Conservation (phyloP, 1,140 invertebrate genomes). For the Ceratitis capitata region DNA sequence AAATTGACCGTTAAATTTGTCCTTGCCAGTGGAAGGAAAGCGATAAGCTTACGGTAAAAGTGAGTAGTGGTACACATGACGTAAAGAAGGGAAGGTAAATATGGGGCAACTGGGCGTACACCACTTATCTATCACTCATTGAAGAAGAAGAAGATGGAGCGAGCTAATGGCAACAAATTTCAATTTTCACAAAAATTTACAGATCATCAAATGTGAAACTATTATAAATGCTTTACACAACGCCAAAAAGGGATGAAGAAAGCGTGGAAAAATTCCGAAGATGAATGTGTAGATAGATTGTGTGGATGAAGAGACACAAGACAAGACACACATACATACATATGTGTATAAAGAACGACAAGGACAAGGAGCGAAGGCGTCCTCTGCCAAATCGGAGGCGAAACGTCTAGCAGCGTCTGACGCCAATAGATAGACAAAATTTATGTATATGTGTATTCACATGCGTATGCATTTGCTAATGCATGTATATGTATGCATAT, state of each 20-base stretch:
- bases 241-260: neutral
- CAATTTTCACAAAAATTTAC: constrained; percentile 5
- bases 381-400: constrained; percentile 2
- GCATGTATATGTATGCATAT: neutral
- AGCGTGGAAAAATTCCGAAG: neutral
- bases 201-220: constrained; percentile 18
- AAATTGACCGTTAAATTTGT: constrained; percentile 17
- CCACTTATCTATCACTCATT: too few relatives aligned
- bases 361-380: neutral
- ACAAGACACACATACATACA: too few relatives aligned
- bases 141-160: neutral
- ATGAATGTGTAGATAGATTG: neutral
- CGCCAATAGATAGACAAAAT: neutral
- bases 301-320: neutral
- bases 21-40: neutral
- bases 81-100: neutral
- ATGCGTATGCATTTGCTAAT: too few relatives aligned
- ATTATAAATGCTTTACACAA: neutral
- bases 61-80: neutral
- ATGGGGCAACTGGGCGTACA: neutral
- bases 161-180: neutral
- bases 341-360: neutral
- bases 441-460: neutral
- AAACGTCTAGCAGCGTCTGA: constrained; percentile 11
- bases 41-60: neutral